A percentile compares a stretch with the other conserved stretches of the same genome.
These are phyloP conservation scores for Ctenochaetus hawaiiensis DNA, from an alignment of 2,797 vertebrate genomes.

Conservation along the genomic window DNA sequence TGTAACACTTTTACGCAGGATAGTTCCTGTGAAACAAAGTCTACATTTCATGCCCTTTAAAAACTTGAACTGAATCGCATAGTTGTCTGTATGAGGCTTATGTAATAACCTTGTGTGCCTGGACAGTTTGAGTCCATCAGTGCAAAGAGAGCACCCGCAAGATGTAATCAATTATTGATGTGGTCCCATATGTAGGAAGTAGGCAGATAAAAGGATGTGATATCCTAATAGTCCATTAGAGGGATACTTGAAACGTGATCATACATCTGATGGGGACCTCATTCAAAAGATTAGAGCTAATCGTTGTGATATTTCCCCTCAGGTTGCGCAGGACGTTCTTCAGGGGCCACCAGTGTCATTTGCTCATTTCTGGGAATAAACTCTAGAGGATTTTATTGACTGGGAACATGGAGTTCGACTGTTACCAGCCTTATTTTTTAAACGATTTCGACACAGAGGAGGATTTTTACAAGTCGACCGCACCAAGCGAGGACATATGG, in stretches of 20 bases:
- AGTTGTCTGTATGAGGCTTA: constrained; percentile 24
- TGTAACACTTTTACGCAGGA: constrained; percentile 31
- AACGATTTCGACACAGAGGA: constrained; percentile 90
- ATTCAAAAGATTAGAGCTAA: constrained; percentile 38
- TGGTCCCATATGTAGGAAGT: constrained; percentile 64
- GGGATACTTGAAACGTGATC: constrained; percentile 27
- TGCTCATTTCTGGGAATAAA: constrained; percentile 66
- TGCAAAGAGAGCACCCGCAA: constrained; percentile 66
- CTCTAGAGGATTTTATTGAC: constrained; percentile 49
- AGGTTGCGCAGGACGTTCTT: constrained; percentile 50
- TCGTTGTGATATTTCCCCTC: constrained; percentile 40
- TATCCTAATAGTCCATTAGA: constrained; percentile 46
- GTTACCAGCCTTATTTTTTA: constrained; percentile 93
- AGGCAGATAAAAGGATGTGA: constrained; percentile 40
- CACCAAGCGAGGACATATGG: constrained; percentile 98
- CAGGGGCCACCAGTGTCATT: constrained; percentile 31
- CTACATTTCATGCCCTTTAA: neutral
- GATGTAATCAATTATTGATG: constrained; percentile 75
- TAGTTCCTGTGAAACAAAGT: constrained; percentile 12
- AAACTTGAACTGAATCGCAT: neutral
- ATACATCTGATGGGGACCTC: constrained; percentile 33
- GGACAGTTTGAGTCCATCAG: constrained; percentile 35
- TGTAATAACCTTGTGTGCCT: constrained; percentile 32
- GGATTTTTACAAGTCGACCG: constrained; percentile 95
- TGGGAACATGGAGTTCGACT: constrained; percentile 90